Percentiles rank a stretch among this genome's conserved stretches.
Evolutionary conservation across 92 coral and sea anemone species (phyloP).

Genomic region (Parazoanthus atlanticus): DNA sequence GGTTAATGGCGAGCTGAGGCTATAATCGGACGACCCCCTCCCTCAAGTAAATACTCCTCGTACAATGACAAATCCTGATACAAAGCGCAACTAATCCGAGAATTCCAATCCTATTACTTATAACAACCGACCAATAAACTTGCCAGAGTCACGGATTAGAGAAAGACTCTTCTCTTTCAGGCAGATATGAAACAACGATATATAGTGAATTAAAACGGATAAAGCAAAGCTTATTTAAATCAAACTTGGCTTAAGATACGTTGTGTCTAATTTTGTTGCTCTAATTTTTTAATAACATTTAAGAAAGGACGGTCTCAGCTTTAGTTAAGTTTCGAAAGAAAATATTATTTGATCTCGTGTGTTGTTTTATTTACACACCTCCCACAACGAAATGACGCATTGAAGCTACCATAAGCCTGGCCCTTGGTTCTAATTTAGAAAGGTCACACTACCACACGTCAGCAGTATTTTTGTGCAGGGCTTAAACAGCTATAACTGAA

Average conservation of each 20-base stretch:
- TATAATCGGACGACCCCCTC: conserved; percentile 5
- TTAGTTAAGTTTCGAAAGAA: not conserved
- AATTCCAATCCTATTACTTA: conserved; percentile 18
- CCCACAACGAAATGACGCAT: conserved; percentile 29
- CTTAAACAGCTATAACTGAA: not conserved
- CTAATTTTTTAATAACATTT: not conserved
- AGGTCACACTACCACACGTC: not conserved
- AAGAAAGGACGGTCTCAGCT: not conserved
- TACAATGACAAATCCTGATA: conserved; percentile 17
- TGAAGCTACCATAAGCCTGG: not conserved
- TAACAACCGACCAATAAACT: conserved; percentile 25
- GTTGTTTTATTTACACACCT: not conserved
- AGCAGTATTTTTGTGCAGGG: conserved; percentile 21
- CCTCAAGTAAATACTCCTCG: conserved; percentile 4
- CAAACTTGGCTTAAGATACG: not conserved
- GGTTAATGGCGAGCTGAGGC: conserved; percentile 6
- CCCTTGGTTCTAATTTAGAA: not conserved
- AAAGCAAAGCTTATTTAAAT: not conserved
- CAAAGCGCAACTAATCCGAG: conserved; percentile 16
- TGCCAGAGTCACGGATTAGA: conserved; percentile 21
- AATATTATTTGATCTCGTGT: not conserved
- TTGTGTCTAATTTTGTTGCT: not conserved
- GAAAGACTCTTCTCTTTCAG: not conserved
- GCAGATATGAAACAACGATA: not conserved
- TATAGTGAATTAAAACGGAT: not conserved